Conservation (phyloP, 1,140 invertebrate genomes). For the Ceratoteleas bidentatus region DNA sequence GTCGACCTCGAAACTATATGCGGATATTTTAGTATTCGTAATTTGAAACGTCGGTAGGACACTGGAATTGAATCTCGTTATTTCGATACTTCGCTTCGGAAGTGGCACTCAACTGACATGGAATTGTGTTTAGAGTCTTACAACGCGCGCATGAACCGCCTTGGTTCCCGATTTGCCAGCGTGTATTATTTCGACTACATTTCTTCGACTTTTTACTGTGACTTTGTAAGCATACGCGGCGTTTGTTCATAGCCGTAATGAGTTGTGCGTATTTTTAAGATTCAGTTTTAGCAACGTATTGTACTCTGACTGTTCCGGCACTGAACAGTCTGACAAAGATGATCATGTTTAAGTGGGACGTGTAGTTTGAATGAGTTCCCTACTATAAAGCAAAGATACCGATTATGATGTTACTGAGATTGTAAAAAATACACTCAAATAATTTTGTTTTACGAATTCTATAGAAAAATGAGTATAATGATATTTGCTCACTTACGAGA, state of each 20-base stretch:
- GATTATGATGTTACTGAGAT: constrained; percentile 10
- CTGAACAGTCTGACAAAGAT: too few species aligned
- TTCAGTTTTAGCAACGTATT: neutral
- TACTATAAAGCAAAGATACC: neutral
- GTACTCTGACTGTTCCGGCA: neutral
- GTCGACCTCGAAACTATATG: constrained; percentile 43
- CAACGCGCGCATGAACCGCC: too few species aligned
- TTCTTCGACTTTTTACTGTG: constrained; percentile 25
- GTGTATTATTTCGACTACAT: neutral
- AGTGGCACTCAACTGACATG: constrained; percentile 41
- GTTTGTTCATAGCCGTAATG: neutral
- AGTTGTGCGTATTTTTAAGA: neutral
- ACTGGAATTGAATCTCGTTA: constrained; percentile 62
- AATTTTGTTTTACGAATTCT: too few species aligned
- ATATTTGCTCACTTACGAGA: too few species aligned
- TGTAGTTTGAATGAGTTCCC: too few species aligned
- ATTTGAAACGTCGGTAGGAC: constrained; percentile 40
- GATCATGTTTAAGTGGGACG: too few species aligned
- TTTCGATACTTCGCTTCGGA: constrained; percentile 51
- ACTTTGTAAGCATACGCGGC: constrained; percentile 2
- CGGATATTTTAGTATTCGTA: constrained; percentile 61
- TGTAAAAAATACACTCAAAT: neutral
- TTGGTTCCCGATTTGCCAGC: too few species aligned
- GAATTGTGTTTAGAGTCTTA: constrained; percentile 35
- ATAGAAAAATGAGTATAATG: too few species aligned